Conservation (phyloP, 2,797 vertebrate genomes). For the Acanthornis magna region DNA sequence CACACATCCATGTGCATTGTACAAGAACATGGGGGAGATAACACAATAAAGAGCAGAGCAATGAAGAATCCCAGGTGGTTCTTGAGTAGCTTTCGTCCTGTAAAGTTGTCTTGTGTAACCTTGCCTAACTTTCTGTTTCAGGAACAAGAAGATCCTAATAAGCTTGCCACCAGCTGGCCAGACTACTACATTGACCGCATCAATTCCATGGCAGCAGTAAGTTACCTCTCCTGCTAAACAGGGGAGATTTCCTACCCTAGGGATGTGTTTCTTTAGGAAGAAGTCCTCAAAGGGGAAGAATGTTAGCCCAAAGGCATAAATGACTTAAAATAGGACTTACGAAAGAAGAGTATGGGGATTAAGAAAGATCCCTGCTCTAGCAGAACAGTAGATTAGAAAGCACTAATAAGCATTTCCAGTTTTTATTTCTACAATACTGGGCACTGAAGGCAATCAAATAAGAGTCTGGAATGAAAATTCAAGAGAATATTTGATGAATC, state of each 20-base stretch:
- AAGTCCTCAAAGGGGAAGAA: neutral
- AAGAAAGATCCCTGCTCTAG: neutral
- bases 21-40: neutral
- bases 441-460: neutral
- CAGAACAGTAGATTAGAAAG: neutral
- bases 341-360: neutral
- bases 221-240: constrained; percentile 48
- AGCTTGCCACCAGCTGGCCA: constrained; percentile 97
- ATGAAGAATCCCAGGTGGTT: neutral
- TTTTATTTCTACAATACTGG: neutral
- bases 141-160: constrained; percentile 99
- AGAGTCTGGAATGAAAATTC: neutral
- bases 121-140: constrained; percentile 68
- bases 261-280: neutral
- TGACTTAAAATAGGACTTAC: neutral
- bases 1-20: neutral
- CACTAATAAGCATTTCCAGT: neutral
- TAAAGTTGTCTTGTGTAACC: neutral
- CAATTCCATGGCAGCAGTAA: constrained; percentile 97
- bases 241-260: neutral
- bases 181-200: constrained; percentile 98
- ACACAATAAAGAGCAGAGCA: neutral
- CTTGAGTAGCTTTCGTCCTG: neutral
- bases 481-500: neutral
- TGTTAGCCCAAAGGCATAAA: neutral